Evolutionary conservation across 2,888 invertebrate genomes (phyloP).

Genomic region (Trilocha varians): DNA sequence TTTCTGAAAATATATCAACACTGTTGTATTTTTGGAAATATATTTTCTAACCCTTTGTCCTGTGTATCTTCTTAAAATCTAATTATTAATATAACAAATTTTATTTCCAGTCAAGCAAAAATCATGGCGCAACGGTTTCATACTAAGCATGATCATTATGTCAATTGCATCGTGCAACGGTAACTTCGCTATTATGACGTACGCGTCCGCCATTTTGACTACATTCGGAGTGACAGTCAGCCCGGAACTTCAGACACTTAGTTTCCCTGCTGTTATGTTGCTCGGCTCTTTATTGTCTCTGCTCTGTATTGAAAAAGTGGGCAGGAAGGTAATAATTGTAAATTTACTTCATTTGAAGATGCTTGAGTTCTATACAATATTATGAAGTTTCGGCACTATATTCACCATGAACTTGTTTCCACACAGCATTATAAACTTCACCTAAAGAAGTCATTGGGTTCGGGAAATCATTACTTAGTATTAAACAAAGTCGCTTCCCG

Average conservation of each 20-base stretch:
- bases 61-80: too few species aligned
- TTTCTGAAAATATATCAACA: too few species aligned
- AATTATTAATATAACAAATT: background rate
- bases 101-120: constrained; percentile 33
- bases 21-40: too few species aligned
- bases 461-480: too few species aligned
- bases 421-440: too few species aligned
- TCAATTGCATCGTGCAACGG: constrained; percentile 34
- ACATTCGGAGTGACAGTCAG: constrained; percentile 40
- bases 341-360: too few species aligned
- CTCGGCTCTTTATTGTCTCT: constrained; percentile 39
- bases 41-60: too few species aligned
- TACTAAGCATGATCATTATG: constrained; percentile 26
- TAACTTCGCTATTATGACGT: constrained; percentile 36
- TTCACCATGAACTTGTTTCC: too few species aligned
- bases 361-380: too few species aligned
- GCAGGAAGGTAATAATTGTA: constrained; percentile 38
- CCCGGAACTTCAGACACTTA: constrained; percentile 43
- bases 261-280: constrained; percentile 48
- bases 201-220: constrained; percentile 36
- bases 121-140: constrained; percentile 34
- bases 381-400: too few species aligned
- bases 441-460: too few species aligned
- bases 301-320: constrained; percentile 42
- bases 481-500: too few species aligned